These are phyloP conservation scores for Brenthis hecate DNA, from an alignment of 2,888 invertebrate species.

Conservation along the genomic window DNA sequence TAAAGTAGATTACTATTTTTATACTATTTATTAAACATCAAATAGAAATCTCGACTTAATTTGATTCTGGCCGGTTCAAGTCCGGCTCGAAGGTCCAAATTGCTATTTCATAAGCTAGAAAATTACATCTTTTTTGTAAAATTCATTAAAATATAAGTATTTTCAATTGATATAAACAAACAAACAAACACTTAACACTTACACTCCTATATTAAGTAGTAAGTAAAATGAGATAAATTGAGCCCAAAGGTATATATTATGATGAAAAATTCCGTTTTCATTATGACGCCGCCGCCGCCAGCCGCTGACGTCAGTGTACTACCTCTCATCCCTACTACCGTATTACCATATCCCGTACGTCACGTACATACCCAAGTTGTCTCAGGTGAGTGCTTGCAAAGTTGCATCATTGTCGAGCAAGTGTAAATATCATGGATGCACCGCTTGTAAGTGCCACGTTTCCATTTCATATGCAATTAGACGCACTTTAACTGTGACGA, in stretches of 20 bases:
- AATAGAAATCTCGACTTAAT: no score
- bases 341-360: conserved; percentile 71
- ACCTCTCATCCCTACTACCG: conserved; percentile 67
- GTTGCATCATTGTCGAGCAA: conserved; percentile 14
- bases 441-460: conserved; percentile 29
- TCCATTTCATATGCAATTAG: conserved; percentile 2
- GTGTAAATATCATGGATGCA: conserved; percentile 38
- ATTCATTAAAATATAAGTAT: no score
- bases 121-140: no score
- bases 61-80: no score
- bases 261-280: conserved; percentile 39
- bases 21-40: no score
- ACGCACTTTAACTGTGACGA: conserved; percentile 4
- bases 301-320: conserved; percentile 74
- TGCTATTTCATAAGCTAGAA: no score
- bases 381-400: conserved; percentile 66
- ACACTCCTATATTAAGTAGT: background rate
- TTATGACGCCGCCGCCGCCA: conserved; percentile 50
- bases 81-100: no score
- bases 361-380: conserved; percentile 69
- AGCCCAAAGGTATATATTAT: conserved; percentile 6
- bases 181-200: no score
- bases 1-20: no score
- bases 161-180: no score
- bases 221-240: background rate